Evolutionary conservation across 1,140 invertebrate genomes (phyloP), one percentile per base, ranked within the genome.

Genomic region (Octopus bimaculoides): DNA sequence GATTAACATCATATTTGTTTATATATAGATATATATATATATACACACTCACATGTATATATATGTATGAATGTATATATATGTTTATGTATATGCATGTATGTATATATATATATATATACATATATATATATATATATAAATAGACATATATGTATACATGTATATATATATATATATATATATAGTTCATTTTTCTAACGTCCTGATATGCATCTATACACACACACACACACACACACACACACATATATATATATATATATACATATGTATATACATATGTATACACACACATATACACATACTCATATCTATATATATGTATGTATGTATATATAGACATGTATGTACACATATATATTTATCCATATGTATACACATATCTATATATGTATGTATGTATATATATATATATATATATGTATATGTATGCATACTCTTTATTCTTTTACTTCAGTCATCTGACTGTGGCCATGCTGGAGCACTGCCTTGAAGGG

Each of bases 351-450:
- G 14, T 14, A 61, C 14, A 61, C 14, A 14, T 61, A 61, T 14
- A 61, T 61, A 61, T 61, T 8, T 61, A 61, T 61, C 7, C 14
- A 61, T 61, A 61, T 61, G 14, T 61, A 61, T 61, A 61, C 14
- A 61, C 56, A 8, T 14, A 61, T 61, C 7, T 61, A 61, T 14
- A 61, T 61, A 61, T 8, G 14, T 14, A 61, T 14, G 14, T 61
- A 61, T 61, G 14, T 61, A 61, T 61, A 61, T 61, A 61, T 61
- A 61, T 61, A 61, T 61, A 61, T 61, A 61, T 61, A 61, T 61
- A 61, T 3, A 61, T 61, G 3, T 61, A 61, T 17, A 10, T 17
- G 3, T 61, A 61, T 61, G 17, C 56, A 61, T 41, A 41, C 26
- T 41, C 26, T 41, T 41, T 41, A 41, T 41, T 41, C 0, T 41